Percentiles rank a stretch among this genome's conserved stretches.
Evolutionary conservation across 2,113 vertebrate species (phyloP).

Genomic region (Tragelaphus imberbis): DNA sequence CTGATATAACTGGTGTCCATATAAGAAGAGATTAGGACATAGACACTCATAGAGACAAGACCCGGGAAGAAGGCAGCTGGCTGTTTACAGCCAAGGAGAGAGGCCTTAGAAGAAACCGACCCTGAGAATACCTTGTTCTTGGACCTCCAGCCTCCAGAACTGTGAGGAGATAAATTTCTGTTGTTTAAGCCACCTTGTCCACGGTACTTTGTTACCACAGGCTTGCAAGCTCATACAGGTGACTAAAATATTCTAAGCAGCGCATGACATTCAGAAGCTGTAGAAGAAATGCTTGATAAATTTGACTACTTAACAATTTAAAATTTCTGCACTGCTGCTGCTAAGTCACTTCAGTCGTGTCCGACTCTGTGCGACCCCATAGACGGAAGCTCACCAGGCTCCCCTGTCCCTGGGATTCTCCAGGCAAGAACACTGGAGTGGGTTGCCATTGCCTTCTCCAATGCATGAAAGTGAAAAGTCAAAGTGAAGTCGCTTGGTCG

Average conservation of each 20-base stretch:
- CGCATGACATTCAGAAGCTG: background rate
- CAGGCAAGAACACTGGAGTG: no score
- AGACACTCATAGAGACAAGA: background rate
- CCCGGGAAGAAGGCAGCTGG: background rate
- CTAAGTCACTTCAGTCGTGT: no score
- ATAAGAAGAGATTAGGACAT: background rate
- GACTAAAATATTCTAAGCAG: background rate
- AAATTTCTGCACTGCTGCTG: no score
- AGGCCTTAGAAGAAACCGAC: background rate
- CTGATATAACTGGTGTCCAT: background rate
- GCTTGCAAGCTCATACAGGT: background rate
- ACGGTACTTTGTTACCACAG: background rate
- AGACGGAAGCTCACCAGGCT: no score
- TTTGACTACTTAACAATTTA: background rate
- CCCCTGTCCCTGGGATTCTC: no score
- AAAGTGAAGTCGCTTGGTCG: no score
- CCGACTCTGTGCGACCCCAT: no score
- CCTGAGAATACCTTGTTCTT: background rate
- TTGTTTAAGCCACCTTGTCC: background rate
- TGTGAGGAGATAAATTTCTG: background rate
- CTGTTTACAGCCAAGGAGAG: background rate
- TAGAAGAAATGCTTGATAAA: background rate
- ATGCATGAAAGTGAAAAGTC: no score
- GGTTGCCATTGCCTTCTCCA: no score
- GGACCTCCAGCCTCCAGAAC: background rate